phyloP scores from a whole-genome alignment of 2,797 vertebrate species.

The Pipistrellus pipistrellus region DNA sequence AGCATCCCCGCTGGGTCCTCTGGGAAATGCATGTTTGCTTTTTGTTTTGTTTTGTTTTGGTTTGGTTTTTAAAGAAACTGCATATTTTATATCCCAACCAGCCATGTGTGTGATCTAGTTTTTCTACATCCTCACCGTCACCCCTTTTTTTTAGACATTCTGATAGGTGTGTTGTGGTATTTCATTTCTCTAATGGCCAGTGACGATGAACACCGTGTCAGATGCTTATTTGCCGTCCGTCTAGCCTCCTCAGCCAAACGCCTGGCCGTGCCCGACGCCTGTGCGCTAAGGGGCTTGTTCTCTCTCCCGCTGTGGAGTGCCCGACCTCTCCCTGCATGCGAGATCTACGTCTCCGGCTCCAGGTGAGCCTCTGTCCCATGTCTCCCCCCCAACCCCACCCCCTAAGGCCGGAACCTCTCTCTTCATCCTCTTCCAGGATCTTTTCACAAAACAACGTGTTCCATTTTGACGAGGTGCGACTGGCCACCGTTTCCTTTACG shows the following conservation, averaged over 20 bases:
- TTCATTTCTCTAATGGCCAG: neutral
- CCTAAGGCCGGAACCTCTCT: too few species aligned
- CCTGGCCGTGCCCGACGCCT: too few species aligned
- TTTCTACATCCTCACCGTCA: neutral
- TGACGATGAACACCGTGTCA: neutral
- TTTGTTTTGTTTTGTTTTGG: neutral
- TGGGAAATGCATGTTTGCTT: too few species aligned
- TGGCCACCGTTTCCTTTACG: neutral
- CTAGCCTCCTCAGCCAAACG: neutral
- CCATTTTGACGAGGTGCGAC: too few species aligned
- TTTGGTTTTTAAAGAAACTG: neutral
- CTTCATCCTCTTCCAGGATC: too few species aligned
- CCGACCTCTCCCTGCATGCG: neutral
- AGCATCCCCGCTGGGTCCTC: neutral
- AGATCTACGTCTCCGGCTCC: neutral
- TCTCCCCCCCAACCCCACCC: neutral
- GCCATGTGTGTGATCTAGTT: too few species aligned
- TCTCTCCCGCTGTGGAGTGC: neutral
- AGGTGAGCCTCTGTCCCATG: neutral
- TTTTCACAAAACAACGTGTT: too few species aligned
- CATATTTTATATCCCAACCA: neutral
- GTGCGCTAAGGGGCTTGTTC: neutral
- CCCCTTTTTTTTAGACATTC: neutral
- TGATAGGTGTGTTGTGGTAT: accelerated
- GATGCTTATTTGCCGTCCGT: neutral